Evolutionary conservation across 1,140 invertebrate species (phyloP), one percentile per base, ranked within the genome.

Genomic region (Pseudachorutes palmiensis): DNA sequence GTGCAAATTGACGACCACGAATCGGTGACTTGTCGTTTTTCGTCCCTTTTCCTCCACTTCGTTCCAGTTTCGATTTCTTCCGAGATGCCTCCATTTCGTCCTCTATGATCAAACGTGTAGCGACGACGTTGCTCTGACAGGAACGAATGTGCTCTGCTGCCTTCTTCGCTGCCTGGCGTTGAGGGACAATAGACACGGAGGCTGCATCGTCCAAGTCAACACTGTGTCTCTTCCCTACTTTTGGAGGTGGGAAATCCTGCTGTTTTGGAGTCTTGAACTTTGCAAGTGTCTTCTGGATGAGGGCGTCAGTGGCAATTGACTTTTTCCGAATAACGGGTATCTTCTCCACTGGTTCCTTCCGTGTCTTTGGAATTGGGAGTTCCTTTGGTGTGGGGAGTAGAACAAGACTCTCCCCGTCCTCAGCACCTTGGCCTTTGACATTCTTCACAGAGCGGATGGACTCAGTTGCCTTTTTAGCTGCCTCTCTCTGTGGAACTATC

Each of bases 401-500:
- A n/a, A n/a, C n/a, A n/a, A n/a, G n/a, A n/a, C n/a, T n/a, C n/a
- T n/a, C n/a, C n/a, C n/a, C n/a, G n/a, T n/a, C n/a, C n/a, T n/a
- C n/a, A n/a, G n/a, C n/a, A n/a, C 28, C 55, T 58, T 24, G 19
- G 22, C 31, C 31, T 33, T 65, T 64, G 2, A 5, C 3, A 5
- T 48, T 24, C 31, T 79, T 78, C 22, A 77, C 76, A 14, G 75
- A 66, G 30, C 78, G 85, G 83, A 92, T 87, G 75, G 88, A 91
- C 78, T 92, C 91, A 1, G 88, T 89, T 1, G 90, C 90, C 77
- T 92, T 92, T 75, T 92, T 93, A 22, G 91, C 91, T 26, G 91
- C 91, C 78, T 92, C 88, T 62, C 91, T 81, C 77, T 94, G 91
- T 0, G 91, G 91, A n/a, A 94, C 91, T 73, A 93, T 91, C 33